Evolutionary conservation across 2,113 vertebrate genomes (phyloP), one percentile per base, ranked within the genome.

Genomic region (Micromys minutus): DNA sequence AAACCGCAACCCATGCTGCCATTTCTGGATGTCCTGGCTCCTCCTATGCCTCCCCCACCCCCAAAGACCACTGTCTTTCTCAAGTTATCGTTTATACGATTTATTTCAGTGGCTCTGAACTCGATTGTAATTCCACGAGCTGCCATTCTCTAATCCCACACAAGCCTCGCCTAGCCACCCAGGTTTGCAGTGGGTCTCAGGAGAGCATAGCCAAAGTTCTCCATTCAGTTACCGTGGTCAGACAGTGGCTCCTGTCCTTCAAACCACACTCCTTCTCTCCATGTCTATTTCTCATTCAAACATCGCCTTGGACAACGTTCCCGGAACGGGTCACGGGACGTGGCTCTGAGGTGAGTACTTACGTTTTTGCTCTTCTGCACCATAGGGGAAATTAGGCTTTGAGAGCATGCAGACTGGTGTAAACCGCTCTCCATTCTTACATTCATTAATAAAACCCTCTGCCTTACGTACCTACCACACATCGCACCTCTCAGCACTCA

Each of bases 51-150:
- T n/a, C n/a, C n/a, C 77, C 1, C 3, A 45, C 87, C 81, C 67
- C 7, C 39, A 95, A 97, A 84, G 77, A 8, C 85, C 36, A 80
- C 91, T 97, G 95, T 95, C 91, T 97, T 84, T 97, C 94, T 42
- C 93, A 83, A 96, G 86, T 45, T 65, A 55, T 86, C 72, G 57
- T 84, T 95, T 94, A 42, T 0, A 90, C 83, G 90, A 80, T 63
- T 96, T 83, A 94, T 96, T 96, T 96, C 90, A 57, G 0, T 96
- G 93, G 79, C 79, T 93, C 87, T 91, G 87, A 87, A 90, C 42
- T 86, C 96, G 93, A 85, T 22, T 6, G 45, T n/a, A 1, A 34
- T 80, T 90, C 77, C 47, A 11, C 21, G 93, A 69, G 36, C 90
- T 91, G 79, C 90, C 93, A 74, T 52, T 59, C 34, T 93, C 91